phyloP scores from a whole-genome alignment of 2,888 invertebrate species.

The Lithophane ornitopus region DNA sequence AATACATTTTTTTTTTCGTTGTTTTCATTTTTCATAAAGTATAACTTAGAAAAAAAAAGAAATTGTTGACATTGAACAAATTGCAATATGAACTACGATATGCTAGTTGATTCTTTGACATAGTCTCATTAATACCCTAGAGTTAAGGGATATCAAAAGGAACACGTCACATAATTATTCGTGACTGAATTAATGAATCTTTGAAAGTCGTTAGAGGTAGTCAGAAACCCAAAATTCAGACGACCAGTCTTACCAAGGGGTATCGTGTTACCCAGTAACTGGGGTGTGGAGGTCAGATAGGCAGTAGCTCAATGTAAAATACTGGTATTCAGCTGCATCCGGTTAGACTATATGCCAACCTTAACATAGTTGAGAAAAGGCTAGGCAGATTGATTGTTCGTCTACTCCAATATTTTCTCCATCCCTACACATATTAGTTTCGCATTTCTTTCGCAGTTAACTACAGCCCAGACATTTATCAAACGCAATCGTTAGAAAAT shows the following conservation, averaged over 20 bases:
- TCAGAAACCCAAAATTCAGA: neutral
- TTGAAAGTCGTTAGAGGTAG: neutral
- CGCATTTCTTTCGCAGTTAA: slow-evolving; percentile 20
- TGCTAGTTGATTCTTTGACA: too few relatives aligned
- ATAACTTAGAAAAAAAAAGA: too few relatives aligned
- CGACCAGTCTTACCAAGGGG: neutral
- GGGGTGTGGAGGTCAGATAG: neutral
- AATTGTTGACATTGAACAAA: too few relatives aligned
- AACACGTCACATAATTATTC: neutral
- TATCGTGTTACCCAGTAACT: neutral
- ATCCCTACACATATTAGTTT: slow-evolving; percentile 10
- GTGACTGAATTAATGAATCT: too few relatives aligned
- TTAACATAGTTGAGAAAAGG: neutral
- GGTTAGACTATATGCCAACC: neutral
- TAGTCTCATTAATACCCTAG: too few relatives aligned
- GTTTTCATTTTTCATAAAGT: too few relatives aligned
- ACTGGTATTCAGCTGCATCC: too few relatives aligned
- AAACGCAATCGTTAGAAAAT: slow-evolving; percentile 40
- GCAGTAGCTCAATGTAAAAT: neutral
- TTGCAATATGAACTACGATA: too few relatives aligned
- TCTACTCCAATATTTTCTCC: neutral
- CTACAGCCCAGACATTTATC: slow-evolving; percentile 30
- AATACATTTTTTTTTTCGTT: too few relatives aligned
- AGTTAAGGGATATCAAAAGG: too few relatives aligned
- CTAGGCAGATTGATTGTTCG: neutral